Evolutionary conservation across 2,113 vertebrate genomes (phyloP), one percentile per base, ranked within the genome.

Genomic region (Rhodinocichla rosea): DNA sequence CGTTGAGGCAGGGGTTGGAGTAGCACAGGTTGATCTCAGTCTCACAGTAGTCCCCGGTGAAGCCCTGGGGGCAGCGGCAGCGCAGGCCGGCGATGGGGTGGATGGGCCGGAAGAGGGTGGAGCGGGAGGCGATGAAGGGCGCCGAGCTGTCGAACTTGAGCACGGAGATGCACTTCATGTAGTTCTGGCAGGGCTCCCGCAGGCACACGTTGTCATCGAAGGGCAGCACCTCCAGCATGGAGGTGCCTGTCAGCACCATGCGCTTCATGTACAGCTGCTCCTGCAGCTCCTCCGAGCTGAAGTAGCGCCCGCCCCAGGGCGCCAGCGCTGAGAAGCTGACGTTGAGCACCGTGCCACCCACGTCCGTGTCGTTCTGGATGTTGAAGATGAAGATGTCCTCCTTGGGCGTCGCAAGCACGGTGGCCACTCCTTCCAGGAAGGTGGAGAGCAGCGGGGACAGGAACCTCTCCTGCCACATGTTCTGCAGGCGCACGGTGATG

Each of bases 121-220:
- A 99, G 21, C 98, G 97, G 2, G 99, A 99, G 69, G 99, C 98
- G 30, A 99, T 98, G 97, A 99, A 99, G 56, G 99, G 99, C 18
- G 99, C 99, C 0, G 99, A 99, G 94, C 99, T 99, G 95, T 99
- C 99, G 6, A 99, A 99, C 95, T 99, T 99, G 80, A 99, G 98
- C 85, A 99, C 99, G 0, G 99, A 99, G 97, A 99, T 99, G 94
- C 99, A 99, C 95, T 99, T 99, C 99, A 99, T 99, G 98, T 99
- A 99, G 98, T 99, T 99, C 97, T 99, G 99, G 67, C 99, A 99
- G 27, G 99, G 99, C 95, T 99, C 99, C 6, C 99, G 98, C 92
- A 99, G 97, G 93, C 99, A 99, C 79, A 99, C 99, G 8, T 99
- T 99, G 98, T 99, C 99, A 1, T 99, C 99, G 2, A 99, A 99